Percentiles rank a stretch among this genome's conserved stretches.
phyloP scores from a whole-genome alignment of 2,113 vertebrate genomes.

The Prionailurus bengalensis region DNA sequence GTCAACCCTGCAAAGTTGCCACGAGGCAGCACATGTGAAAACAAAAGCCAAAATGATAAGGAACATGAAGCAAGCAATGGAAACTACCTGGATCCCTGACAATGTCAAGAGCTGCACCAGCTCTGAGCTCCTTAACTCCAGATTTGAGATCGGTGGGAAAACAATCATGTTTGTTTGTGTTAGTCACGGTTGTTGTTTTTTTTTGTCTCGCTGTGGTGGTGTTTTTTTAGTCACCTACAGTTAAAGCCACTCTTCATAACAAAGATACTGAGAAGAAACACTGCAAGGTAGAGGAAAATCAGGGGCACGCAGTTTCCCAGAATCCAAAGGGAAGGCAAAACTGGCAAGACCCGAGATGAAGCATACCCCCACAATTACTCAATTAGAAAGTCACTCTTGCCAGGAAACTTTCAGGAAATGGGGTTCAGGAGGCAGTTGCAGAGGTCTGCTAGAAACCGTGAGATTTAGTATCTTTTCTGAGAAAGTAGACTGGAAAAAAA shows the following conservation, averaged over 20 bases:
- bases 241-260: not conserved
- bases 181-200: not conserved
- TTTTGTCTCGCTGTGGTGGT: not conserved
- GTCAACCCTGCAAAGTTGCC: not conserved
- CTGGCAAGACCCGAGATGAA: not conserved
- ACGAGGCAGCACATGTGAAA: not conserved
- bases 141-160: not conserved
- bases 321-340: not conserved
- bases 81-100: too few species aligned
- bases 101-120: fast-evolving
- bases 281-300: not conserved
- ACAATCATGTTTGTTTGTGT: not conserved
- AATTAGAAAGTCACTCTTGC: not conserved
- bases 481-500: not conserved
- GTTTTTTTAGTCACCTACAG: not conserved
- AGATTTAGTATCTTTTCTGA: not conserved
- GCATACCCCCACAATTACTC: fast-evolving
- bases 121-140: not conserved
- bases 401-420: not conserved
- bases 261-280: not conserved
- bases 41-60: not conserved
- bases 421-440: not conserved
- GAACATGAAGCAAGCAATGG: not conserved
- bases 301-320: not conserved
- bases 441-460: not conserved